A percentile compares a stretch with the other conserved stretches of the same genome.
Conservation (phyloP, 2,888 invertebrate genomes). For the Epiblema foenella region DNA sequence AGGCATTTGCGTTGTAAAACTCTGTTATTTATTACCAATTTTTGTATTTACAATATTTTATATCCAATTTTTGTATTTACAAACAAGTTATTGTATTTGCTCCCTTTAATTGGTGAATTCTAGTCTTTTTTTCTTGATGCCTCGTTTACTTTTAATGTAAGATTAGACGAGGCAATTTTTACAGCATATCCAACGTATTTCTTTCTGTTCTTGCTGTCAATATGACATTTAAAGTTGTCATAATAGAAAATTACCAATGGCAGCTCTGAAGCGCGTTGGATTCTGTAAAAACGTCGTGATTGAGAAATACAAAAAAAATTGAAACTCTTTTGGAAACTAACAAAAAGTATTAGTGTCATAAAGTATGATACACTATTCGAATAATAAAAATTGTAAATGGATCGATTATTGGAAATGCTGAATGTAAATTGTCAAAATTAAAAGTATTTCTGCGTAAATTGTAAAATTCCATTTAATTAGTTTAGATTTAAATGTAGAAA, state of each 20-base stretch:
- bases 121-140: constrained; percentile 69
- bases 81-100: constrained; percentile 28
- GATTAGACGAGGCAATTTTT: constrained; percentile 4
- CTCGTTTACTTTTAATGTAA: constrained; percentile 20
- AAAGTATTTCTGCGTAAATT: constrained; percentile 76
- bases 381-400: constrained; percentile 54
- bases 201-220: constrained; percentile 24
- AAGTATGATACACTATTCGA: constrained; percentile 56
- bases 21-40: constrained; percentile 27
- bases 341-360: constrained; percentile 47
- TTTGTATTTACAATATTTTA: constrained; percentile 30
- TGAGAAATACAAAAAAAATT: constrained; percentile 45
- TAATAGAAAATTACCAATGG: constrained; percentile 7
- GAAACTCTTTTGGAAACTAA: constrained; percentile 46
- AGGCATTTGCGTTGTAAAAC: constrained; percentile 73
- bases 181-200: constrained; percentile 25
- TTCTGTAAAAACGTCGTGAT: constrained; percentile 53
- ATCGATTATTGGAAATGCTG: constrained; percentile 55
- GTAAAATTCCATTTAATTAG: constrained; percentile 76
- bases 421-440: constrained; percentile 68
- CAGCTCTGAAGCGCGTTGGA: constrained; percentile 35
- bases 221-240: constrained; percentile 12
- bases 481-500: constrained; percentile 70
- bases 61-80: constrained; percentile 29
- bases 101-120: constrained; percentile 74